These are phyloP conservation scores for Mystacornis crossleyi DNA, from an alignment of 2,113 vertebrate genomes.

Conservation along the genomic window DNA sequence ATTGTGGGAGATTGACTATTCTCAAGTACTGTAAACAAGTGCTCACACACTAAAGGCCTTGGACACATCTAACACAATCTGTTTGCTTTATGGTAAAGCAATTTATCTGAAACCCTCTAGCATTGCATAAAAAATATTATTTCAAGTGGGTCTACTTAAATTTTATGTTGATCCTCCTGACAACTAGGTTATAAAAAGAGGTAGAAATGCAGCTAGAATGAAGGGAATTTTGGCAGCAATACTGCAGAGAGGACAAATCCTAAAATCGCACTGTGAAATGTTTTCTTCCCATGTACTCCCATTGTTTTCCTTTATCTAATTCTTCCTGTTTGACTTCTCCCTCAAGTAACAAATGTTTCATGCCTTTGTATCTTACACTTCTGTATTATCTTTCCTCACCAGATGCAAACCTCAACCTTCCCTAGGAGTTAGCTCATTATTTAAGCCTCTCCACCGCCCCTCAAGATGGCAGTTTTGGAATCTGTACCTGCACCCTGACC, in stretches of 20 bases:
- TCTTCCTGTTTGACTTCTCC: background rate
- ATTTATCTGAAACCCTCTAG: background rate
- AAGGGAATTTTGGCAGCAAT: background rate
- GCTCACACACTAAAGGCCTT: background rate
- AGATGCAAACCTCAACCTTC: background rate
- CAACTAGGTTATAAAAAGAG: background rate
- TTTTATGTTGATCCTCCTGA: background rate
- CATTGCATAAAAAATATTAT: background rate
- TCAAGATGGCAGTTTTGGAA: accelerated
- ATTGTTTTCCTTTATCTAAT: background rate
- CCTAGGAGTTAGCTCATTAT: background rate
- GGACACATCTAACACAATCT: background rate
- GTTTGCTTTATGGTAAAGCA: background rate
- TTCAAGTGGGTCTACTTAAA: background rate
- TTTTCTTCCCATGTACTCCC: background rate
- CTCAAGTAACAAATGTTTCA: background rate
- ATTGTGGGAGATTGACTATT: background rate
- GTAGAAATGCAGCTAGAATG: background rate
- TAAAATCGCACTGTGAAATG: background rate
- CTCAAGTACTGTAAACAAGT: conserved; percentile 3
- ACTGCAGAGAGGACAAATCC: background rate
- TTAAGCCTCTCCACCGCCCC: background rate
- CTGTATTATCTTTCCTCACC: background rate
- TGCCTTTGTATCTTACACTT: background rate
- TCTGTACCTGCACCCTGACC: background rate